A percentile compares a stretch with the other conserved stretches of the same genome.
Evolutionary conservation across 2,888 invertebrate genomes (phyloP).

Genomic region (Nemotelus pantherinus): DNA sequence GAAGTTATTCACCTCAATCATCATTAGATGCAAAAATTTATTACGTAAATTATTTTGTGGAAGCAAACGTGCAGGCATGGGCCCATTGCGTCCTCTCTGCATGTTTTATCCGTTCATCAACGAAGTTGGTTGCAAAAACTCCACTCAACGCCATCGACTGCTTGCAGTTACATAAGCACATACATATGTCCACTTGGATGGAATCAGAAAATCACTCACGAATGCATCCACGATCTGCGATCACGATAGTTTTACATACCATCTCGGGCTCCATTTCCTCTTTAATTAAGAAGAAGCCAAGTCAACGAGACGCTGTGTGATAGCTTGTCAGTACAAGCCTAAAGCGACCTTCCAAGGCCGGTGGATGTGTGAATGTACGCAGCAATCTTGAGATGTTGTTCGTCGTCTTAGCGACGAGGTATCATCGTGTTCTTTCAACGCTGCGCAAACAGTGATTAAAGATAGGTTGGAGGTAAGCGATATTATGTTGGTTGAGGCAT

Average conservation of each 20-base stretch:
- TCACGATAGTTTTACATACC: no score
- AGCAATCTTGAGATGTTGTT: no score
- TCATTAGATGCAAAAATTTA: conserved; percentile 27
- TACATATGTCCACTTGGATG: neutral
- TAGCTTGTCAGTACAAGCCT: conserved; percentile 2
- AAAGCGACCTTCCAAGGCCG: conserved; percentile 45
- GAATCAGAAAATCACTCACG: neutral
- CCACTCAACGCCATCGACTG: neutral
- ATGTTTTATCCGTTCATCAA: conserved; percentile 31
- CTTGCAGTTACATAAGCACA: neutral
- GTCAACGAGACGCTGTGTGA: conserved; percentile 1
- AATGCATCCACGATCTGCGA: neutral
- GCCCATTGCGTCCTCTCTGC: neutral
- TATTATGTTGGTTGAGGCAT: no score
- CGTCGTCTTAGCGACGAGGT: neutral
- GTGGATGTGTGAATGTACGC: conserved; percentile 5
- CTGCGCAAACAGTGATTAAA: no score
- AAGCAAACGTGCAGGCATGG: neutral
- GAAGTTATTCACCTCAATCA: conserved; percentile 29
- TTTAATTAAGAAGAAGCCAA: conserved; percentile 6
- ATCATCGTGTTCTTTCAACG: conserved; percentile 12
- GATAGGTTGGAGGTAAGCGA: neutral
- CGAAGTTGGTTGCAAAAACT: neutral
- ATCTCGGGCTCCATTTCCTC: no score
- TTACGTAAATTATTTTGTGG: conserved; percentile 26